Evolutionary conservation across 2,888 invertebrate genomes (phyloP).

Genomic region (Aelia acuminata): DNA sequence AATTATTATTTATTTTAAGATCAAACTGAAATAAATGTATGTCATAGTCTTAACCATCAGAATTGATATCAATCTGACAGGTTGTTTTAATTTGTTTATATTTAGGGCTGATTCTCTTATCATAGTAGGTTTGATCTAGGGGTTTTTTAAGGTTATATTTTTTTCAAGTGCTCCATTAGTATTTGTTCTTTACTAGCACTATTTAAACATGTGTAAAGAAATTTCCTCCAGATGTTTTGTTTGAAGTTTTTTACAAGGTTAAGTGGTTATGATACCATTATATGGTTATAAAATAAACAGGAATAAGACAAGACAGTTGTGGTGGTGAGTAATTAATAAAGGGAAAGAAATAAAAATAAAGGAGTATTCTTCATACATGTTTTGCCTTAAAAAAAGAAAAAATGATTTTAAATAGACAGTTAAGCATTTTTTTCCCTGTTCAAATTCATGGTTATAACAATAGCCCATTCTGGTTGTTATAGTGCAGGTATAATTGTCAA

Average conservation of each 20-base stretch:
- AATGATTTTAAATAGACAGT: not conserved
- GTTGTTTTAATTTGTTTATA: not conserved
- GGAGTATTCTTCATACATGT: not conserved
- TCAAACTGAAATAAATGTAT: not conserved
- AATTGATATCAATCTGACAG: not conserved
- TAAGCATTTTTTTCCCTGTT: not conserved
- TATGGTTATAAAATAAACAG: slow-evolving; percentile 33
- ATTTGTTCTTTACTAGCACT: not conserved
- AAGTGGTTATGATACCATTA: slow-evolving; percentile 35
- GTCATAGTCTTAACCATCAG: not conserved
- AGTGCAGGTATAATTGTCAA: slow-evolving; percentile 60
- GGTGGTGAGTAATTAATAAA: slow-evolving; percentile 35
- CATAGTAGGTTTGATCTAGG: not conserved
- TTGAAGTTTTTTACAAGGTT: slow-evolving; percentile 23
- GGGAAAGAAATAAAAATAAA: slow-evolving; percentile 1
- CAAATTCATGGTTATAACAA: not conserved
- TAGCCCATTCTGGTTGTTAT: slow-evolving; percentile 60
- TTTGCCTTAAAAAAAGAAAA: not conserved
- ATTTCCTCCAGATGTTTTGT: slow-evolving; percentile 26
- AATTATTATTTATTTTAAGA: not conserved
- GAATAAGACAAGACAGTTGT: slow-evolving; percentile 38
- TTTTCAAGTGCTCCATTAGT: not conserved
- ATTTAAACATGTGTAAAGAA: slow-evolving; percentile 22
- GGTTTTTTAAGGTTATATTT: not conserved
- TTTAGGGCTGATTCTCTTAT: not conserved